A percentile compares a stretch with the other conserved stretches of the same genome.
Evolutionary conservation across 2,113 vertebrate genomes (phyloP).

Genomic region (Hemichromis elongatus): DNA sequence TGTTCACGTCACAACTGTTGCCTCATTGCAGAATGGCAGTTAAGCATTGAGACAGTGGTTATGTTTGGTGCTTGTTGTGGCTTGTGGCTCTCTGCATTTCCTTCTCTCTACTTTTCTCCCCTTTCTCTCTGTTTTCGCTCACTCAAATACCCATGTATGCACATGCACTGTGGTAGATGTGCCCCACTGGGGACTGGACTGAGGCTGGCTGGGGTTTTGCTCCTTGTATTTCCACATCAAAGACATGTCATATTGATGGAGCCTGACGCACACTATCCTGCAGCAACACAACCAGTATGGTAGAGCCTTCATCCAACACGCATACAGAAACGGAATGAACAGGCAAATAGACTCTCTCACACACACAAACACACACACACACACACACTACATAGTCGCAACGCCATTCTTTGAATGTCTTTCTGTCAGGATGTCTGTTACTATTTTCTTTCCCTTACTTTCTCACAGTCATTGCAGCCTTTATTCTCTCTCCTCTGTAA

Average conservation of each 20-base stretch:
- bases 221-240: slow-evolving; percentile 73
- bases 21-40: background rate
- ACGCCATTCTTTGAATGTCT: background rate
- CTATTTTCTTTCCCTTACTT: background rate
- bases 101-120: background rate
- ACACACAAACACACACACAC: background rate
- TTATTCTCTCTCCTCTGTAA: slow-evolving; percentile 19
- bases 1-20: background rate
- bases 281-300: slow-evolving; percentile 51
- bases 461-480: background rate
- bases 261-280: slow-evolving; percentile 60
- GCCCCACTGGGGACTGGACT: slow-evolving; percentile 53
- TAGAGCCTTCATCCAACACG: slow-evolving; percentile 45
- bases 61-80: slow-evolving; percentile 12
- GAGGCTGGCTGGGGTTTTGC: slow-evolving; percentile 52
- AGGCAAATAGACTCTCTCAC: background rate
- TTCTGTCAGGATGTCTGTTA: slow-evolving; percentile 16
- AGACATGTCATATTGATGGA: slow-evolving; percentile 69
- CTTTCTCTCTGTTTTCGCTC: background rate
- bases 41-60: background rate
- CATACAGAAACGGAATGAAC: slow-evolving; percentile 18
- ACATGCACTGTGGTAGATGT: slow-evolving; percentile 23
- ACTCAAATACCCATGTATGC: slow-evolving; percentile 16
- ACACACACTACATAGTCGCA: background rate
- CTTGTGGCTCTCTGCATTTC: slow-evolving; percentile 11